phyloP scores from a whole-genome alignment of 2,888 invertebrate genomes.

The Aethes cnicana region DNA sequence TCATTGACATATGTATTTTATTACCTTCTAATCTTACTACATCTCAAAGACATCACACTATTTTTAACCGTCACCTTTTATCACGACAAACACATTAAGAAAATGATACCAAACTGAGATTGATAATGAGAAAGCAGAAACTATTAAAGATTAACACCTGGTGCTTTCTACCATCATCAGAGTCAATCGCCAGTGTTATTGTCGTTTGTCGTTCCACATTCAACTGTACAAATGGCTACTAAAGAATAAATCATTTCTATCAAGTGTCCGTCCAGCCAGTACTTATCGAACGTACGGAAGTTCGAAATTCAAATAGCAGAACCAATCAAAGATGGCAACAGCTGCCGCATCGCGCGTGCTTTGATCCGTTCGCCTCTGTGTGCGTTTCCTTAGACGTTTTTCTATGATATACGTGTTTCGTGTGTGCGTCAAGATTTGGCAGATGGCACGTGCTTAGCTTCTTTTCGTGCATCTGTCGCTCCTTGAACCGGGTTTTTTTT shows the following conservation, averaged over 20 bases:
- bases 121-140: constrained; percentile 57
- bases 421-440: constrained; percentile 76
- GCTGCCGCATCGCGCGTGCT: constrained; percentile 70
- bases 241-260: constrained; percentile 52
- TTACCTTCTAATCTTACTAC: too few species aligned
- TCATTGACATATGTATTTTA: too few species aligned
- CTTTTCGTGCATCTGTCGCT: constrained; percentile 77
- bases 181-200: constrained; percentile 11
- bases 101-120: constrained; percentile 45
- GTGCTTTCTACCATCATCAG: constrained; percentile 45
- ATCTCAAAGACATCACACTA: too few species aligned
- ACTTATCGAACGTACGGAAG: constrained; percentile 74
- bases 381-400: constrained; percentile 57
- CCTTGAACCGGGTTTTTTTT: constrained; percentile 65
- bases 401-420: constrained; percentile 56
- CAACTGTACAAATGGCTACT: constrained; percentile 39
- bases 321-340: constrained; percentile 70
- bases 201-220: constrained; percentile 13
- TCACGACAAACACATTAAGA: constrained; percentile 38
- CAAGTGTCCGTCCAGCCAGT: constrained; percentile 38
- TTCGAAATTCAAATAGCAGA: constrained; percentile 64
- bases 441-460: constrained; percentile 80
- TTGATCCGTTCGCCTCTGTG: constrained; percentile 64
- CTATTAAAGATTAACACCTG: constrained; percentile 46
- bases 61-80: constrained; percentile 33